phyloP scores from a whole-genome alignment of 2,888 invertebrate genomes.

The Leptothorax acervorum region DNA sequence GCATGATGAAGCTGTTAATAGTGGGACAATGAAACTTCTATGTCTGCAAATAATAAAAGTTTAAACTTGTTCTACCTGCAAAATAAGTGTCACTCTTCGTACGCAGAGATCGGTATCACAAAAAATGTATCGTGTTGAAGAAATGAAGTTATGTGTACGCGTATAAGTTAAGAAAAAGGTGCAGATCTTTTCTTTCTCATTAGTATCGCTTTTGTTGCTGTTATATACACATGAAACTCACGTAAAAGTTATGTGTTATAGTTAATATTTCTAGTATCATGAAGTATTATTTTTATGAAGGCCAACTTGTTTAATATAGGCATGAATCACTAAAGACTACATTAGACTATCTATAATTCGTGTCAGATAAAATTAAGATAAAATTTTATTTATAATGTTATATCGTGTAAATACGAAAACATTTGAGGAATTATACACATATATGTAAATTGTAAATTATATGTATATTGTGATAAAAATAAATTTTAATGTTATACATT shows the following conservation, averaged over 20 bases:
- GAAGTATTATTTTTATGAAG: not conserved
- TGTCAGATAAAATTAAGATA: not conserved
- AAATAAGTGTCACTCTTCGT: conserved; percentile 54
- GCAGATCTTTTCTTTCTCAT: not conserved
- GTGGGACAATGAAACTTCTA: conserved; percentile 84
- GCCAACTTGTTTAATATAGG: not conserved
- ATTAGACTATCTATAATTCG: not conserved
- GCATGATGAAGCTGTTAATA: conserved; percentile 78
- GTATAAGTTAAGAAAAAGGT: conserved; percentile 11
- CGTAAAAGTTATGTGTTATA: not conserved
- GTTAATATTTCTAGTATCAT: not conserved
- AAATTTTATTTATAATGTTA: not conserved
- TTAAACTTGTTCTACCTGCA: conserved; percentile 51
- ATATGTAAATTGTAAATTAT: not conserved
- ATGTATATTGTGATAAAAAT: too few relatives aligned
- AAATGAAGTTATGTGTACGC: conserved; percentile 3
- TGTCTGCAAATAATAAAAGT: conserved; percentile 78
- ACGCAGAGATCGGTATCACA: conserved; percentile 47
- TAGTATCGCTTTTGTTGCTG: not conserved
- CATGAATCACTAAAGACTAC: not conserved
- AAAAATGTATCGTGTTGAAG: conserved; percentile 6
- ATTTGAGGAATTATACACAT: not conserved
- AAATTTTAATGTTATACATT: too few relatives aligned
- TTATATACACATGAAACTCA: not conserved
- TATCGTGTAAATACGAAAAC: not conserved